Percentiles rank a stretch among this genome's conserved stretches.
Conservation (phyloP, 2,888 invertebrate species). For the Sphecodes monilicornis region DNA sequence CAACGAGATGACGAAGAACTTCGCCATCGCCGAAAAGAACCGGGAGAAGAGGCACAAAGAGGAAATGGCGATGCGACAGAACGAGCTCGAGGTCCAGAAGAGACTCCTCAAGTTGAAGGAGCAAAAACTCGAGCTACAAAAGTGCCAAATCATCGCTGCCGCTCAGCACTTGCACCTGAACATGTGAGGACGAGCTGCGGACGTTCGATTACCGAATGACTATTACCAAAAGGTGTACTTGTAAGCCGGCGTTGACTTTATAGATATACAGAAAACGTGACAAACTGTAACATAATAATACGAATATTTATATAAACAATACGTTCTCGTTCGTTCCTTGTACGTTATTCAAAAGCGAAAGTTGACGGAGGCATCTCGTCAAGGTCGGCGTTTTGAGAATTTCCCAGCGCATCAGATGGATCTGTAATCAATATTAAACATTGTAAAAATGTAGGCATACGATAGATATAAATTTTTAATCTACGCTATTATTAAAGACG, state of each 20-base stretch:
- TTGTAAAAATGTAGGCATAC: neutral
- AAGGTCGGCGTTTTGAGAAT: neutral
- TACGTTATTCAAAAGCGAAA: neutral
- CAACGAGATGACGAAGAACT: slow-evolving; percentile 69
- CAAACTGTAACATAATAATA: slow-evolving; percentile 13
- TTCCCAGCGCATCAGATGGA: neutral
- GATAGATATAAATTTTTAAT: too few species aligned
- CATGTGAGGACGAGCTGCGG: slow-evolving; percentile 33
- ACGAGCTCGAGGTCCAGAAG: slow-evolving; percentile 72
- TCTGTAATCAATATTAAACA: neutral
- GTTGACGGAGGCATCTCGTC: neutral
- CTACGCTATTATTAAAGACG: too few species aligned
- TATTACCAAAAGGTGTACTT: neutral
- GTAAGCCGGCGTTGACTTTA: neutral
- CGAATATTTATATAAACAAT: slow-evolving; percentile 13
- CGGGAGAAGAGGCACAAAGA: slow-evolving; percentile 76
- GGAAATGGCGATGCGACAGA: slow-evolving; percentile 71
- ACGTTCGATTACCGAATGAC: too few species aligned
- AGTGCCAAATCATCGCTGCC: slow-evolving; percentile 70
- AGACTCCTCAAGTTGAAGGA: slow-evolving; percentile 75
- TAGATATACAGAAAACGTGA: neutral
- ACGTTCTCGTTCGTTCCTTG: neutral
- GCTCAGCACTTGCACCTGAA: slow-evolving; percentile 68
- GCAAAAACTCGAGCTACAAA: slow-evolving; percentile 73
- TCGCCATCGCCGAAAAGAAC: slow-evolving; percentile 70